Conservation (phyloP, 2,797 vertebrate species). For the Myotis vivesi region DNA sequence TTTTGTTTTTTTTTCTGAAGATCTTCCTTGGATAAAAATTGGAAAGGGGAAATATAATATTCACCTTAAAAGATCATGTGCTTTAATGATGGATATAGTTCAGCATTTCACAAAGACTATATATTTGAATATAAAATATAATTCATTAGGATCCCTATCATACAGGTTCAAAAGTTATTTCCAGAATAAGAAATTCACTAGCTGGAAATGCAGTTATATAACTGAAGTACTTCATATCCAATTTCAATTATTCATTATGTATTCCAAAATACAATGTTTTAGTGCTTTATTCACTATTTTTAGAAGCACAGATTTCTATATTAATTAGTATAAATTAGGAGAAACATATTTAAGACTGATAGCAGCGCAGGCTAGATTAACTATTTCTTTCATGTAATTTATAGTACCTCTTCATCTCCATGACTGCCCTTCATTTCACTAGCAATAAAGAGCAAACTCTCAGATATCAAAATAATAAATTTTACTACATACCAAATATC, state of each 20-base stretch:
- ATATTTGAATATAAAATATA: background rate
- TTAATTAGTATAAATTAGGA: slow-evolving; percentile 77
- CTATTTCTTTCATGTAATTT: background rate
- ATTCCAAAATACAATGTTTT: slow-evolving; percentile 68
- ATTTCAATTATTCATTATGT: slow-evolving; percentile 74
- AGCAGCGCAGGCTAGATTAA: background rate
- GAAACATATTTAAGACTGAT: slow-evolving; percentile 60
- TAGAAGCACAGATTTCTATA: slow-evolving; percentile 67
- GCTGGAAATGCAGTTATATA: slow-evolving; percentile 66
- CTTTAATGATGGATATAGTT: background rate
- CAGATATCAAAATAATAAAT: slow-evolving; percentile 69
- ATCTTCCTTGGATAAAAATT: background rate
- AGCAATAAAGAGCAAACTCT: slow-evolving; percentile 61
- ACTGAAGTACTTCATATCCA: slow-evolving; percentile 64
- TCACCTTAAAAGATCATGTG: background rate
- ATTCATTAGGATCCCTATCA: background rate
- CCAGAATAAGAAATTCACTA: background rate
- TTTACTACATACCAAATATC: slow-evolving; percentile 53
- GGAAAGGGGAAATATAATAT: background rate
- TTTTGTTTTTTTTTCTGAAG: background rate
- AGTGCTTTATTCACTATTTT: slow-evolving; percentile 61
- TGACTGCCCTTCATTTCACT: slow-evolving; percentile 58
- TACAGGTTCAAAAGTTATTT: slow-evolving; percentile 1
- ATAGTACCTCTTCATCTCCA: background rate
- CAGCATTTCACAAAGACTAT: background rate